phyloP scores from a whole-genome alignment of 2,888 invertebrate species.

The Sarcophaga subvicina region DNA sequence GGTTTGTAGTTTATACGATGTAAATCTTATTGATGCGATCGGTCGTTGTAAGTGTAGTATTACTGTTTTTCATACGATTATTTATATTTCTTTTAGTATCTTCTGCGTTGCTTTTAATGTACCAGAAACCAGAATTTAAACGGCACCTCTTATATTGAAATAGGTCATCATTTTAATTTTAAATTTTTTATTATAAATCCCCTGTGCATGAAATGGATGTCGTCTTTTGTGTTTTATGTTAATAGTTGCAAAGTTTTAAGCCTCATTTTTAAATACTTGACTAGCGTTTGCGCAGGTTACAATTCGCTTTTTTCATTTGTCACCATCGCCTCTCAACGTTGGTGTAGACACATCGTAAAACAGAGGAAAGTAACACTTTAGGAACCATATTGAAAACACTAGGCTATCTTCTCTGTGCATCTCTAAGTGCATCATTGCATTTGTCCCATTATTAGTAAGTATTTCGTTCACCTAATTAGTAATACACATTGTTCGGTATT shows the following conservation, averaged over 20 bases:
- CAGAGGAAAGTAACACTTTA: conserved; percentile 34
- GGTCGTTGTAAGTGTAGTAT: conserved; percentile 23
- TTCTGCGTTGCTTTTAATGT: conserved; percentile 40
- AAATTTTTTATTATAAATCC: not conserved
- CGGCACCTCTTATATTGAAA: conserved; percentile 38
- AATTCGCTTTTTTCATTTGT: conserved; percentile 16
- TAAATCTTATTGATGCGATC: conserved; percentile 33
- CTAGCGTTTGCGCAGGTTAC: conserved; percentile 17
- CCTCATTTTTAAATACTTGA: conserved; percentile 38
- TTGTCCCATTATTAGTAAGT: conserved; percentile 52
- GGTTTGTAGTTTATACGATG: conserved; percentile 19
- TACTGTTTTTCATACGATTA: conserved; percentile 25
- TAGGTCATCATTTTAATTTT: conserved; percentile 26
- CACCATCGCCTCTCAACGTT: conserved; percentile 30
- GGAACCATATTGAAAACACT: conserved; percentile 39
- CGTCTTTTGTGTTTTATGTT: conserved; percentile 1
- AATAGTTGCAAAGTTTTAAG: conserved; percentile 33
- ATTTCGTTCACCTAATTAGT: conserved; percentile 58
- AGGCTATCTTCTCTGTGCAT: conserved; percentile 42
- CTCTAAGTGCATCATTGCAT: conserved; percentile 45
- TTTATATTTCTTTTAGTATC: conserved; percentile 9
- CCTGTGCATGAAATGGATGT: not conserved
- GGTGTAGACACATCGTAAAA: conserved; percentile 47
- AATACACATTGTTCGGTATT: conserved; percentile 36
- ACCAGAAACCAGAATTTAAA: conserved; percentile 36